Evolutionary conservation across 2,888 invertebrate species (phyloP).

Genomic region (Stenodema calcarata): DNA sequence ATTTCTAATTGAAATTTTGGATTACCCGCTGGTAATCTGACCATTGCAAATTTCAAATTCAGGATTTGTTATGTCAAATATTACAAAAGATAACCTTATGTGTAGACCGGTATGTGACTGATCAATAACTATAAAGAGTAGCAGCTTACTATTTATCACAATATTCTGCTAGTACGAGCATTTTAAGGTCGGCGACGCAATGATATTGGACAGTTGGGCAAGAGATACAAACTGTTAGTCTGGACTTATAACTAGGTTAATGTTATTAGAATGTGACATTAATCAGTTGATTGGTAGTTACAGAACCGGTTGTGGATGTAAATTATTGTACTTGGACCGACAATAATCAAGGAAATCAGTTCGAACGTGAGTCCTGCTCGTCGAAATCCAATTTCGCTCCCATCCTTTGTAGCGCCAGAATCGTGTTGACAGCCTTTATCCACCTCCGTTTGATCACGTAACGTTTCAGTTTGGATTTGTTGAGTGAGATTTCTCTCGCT

Average conservation of each 20-base stretch:
- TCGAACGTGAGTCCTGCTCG: conserved; percentile 9
- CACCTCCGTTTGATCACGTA: conserved; percentile 90
- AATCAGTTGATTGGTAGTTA: background rate
- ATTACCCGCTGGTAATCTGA: no score
- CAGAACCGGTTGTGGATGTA: background rate
- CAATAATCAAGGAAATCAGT: background rate
- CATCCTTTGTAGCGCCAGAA: conserved; percentile 85
- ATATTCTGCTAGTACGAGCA: no score
- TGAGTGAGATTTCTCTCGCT: conserved; percentile 66
- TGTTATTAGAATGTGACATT: background rate
- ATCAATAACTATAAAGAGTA: no score
- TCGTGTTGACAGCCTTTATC: conserved; percentile 88
- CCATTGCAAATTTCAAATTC: no score
- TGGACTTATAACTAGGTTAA: background rate
- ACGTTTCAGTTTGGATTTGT: conserved; percentile 80
- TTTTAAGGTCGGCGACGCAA: no score
- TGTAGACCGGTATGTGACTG: no score
- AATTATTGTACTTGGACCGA: background rate
- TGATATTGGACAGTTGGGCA: no score
- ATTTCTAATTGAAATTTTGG: no score
- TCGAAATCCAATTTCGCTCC: conserved; percentile 72
- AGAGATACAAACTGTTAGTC: background rate
- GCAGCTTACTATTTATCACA: no score
- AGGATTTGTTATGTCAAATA: no score
- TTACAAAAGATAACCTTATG: no score